Percentiles rank a stretch among this genome's conserved stretches.
Evolutionary conservation across 2,797 vertebrate species (phyloP).

Genomic region (Macropodus opercularis): DNA sequence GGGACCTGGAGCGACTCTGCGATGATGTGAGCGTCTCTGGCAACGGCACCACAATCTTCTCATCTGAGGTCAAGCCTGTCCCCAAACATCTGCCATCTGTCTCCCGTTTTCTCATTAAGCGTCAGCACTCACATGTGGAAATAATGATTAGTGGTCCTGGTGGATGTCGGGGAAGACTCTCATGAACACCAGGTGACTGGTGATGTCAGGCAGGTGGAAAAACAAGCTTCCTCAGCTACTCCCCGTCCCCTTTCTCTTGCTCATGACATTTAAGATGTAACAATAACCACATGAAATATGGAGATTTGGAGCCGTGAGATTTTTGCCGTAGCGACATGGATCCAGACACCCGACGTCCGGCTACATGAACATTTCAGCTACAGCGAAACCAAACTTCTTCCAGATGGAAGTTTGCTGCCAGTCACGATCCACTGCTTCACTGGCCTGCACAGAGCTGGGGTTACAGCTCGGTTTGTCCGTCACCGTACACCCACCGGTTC

Average conservation of each 20-base stretch:
- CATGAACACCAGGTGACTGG: neutral
- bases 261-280: no score
- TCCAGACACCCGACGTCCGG: no score
- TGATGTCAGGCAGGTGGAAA: slow-evolving; percentile 13
- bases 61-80: slow-evolving; percentile 72
- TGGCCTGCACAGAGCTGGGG: slow-evolving; percentile 11
- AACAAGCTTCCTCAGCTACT: slow-evolving; percentile 46
- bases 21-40: slow-evolving; percentile 70
- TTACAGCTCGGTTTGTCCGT: slow-evolving; percentile 30
- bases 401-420: neutral
- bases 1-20: slow-evolving; percentile 35
- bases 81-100: slow-evolving; percentile 69
- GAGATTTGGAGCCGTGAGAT: no score
- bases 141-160: slow-evolving; percentile 48
- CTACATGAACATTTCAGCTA: no score
- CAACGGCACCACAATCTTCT: slow-evolving; percentile 50
- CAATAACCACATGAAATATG: no score
- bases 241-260: no score
- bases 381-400: no score
- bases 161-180: slow-evolving; percentile 25
- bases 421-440: neutral
- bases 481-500: slow-evolving; percentile 52
- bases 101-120: slow-evolving; percentile 66
- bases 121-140: slow-evolving; percentile 63
- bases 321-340: no score